These are phyloP conservation scores for Vultur gryphus DNA, from an alignment of 2,797 vertebrate species.

Conservation along the genomic window DNA sequence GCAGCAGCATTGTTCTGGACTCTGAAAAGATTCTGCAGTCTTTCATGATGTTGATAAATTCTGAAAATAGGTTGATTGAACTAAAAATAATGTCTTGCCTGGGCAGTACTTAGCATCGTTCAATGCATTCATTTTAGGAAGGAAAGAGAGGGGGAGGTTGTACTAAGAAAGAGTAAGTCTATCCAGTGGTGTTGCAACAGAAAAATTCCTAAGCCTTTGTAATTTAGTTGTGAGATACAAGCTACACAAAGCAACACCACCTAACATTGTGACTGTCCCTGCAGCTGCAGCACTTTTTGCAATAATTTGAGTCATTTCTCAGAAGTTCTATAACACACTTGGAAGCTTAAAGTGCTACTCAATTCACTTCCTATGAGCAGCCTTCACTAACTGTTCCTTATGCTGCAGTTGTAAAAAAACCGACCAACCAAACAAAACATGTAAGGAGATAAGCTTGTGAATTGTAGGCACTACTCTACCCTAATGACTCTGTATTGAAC, in stretches of 20 bases:
- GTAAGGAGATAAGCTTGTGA: background rate
- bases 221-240: background rate
- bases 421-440: background rate
- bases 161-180: background rate
- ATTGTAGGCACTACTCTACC: background rate
- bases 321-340: background rate
- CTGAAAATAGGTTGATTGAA: background rate
- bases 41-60: background rate
- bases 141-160: background rate
- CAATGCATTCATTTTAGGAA: background rate
- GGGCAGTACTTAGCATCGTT: background rate
- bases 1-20: background rate
- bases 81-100: background rate
- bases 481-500: background rate
- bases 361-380: background rate
- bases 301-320: background rate
- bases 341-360: background rate
- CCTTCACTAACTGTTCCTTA: background rate
- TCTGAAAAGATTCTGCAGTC: background rate
- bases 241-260: background rate
- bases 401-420: background rate
- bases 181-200: background rate
- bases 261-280: fast-evolving
- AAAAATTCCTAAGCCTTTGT: background rate
- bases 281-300: background rate